phyloP scores from a whole-genome alignment of 2,888 invertebrate species.

The Lacanobia wlatinum region DNA sequence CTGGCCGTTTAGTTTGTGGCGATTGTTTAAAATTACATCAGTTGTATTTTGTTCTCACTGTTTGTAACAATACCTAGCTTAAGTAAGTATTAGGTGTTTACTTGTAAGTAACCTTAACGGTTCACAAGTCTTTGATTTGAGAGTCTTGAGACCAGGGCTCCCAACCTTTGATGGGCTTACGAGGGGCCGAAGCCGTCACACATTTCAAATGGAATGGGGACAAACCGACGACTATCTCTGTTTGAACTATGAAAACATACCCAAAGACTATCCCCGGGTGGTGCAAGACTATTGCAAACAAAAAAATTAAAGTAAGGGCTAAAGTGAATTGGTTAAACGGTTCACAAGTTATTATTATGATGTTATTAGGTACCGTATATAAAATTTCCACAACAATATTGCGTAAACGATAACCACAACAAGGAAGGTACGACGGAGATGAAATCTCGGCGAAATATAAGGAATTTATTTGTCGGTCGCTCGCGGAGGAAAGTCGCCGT shows the following conservation, averaged over 20 bases:
- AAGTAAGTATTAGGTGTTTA: not conserved
- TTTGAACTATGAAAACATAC: no score
- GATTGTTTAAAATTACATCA: not conserved
- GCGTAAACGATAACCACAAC: constrained; percentile 1
- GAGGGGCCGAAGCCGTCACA: no score
- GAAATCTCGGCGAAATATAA: constrained; percentile 10
- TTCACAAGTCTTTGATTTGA: no score
- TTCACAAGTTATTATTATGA: not conserved
- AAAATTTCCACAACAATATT: not conserved
- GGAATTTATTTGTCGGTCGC: constrained; percentile 25
- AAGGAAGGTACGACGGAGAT: constrained; percentile 15
- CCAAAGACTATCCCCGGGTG: no score
- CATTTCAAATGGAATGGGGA: no score
- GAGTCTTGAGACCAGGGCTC: no score
- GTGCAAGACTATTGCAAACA: no score
- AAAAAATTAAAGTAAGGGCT: no score
- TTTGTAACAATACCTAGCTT: not conserved
- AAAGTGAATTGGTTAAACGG: not conserved
- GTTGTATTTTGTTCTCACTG: not conserved
- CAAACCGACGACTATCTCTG: no score
- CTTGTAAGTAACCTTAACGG: not conserved
- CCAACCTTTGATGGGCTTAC: no score
- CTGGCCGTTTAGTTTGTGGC: not conserved
- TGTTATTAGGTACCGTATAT: not conserved
- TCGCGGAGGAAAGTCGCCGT: constrained; percentile 28